Percentiles rank a stretch among this genome's conserved stretches.
phyloP scores from a whole-genome alignment of 2,797 vertebrate species.

The Tragopan temminckii region DNA sequence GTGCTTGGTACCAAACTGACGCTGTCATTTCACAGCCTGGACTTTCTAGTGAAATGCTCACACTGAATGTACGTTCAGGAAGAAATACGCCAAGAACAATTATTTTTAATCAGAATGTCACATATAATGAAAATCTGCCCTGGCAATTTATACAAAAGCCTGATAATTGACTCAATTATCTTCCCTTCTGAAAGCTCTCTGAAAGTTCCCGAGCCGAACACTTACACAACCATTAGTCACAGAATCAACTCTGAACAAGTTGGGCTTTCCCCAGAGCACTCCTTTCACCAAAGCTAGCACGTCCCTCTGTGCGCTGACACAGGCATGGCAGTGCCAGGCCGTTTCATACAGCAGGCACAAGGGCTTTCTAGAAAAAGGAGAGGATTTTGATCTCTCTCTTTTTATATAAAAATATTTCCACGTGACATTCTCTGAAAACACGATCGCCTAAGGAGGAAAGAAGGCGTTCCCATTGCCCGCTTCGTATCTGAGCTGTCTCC shows the following conservation, averaged over 20 bases:
- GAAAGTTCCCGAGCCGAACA: neutral
- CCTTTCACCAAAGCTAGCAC: neutral
- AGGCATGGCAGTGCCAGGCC: too few relatives aligned
- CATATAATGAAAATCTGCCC: constrained; percentile 64
- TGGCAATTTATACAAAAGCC: constrained; percentile 63
- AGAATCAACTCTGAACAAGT: constrained; percentile 24
- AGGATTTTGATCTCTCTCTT: neutral
- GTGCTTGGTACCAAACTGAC: neutral
- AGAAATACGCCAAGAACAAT: constrained; percentile 54
- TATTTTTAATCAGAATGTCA: constrained; percentile 65
- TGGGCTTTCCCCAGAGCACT: neutral
- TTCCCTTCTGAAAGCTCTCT: constrained; percentile 55
- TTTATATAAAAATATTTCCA: neutral
- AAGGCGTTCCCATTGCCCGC: neutral
- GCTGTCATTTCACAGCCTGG: neutral
- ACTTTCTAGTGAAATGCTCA: neutral
- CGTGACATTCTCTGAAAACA: neutral
- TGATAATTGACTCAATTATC: constrained; percentile 64
- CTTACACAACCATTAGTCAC: constrained; percentile 21
- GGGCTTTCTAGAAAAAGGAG: neutral
- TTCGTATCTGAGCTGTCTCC: neutral
- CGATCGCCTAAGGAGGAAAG: neutral
- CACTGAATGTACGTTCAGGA: neutral
- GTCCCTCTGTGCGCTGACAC: neutral
- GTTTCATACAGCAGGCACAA: neutral